Evolutionary conservation across 2,888 invertebrate species (phyloP), one percentile per base, ranked within the genome.

Genomic region (Caenorhabditis macrosperma): DNA sequence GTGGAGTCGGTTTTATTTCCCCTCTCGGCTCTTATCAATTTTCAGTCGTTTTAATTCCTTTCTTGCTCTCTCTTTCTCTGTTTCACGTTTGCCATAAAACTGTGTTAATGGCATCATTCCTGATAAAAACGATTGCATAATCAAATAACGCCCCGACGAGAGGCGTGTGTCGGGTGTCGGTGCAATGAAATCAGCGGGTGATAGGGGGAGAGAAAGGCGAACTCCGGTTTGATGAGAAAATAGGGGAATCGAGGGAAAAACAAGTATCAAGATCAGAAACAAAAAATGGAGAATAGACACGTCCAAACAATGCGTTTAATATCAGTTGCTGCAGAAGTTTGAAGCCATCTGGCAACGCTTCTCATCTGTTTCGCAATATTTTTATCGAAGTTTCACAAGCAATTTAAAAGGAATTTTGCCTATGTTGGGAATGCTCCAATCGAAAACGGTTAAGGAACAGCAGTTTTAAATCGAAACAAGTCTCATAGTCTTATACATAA

Each of bases 61-160:
- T 63, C 54, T 64, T 74, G 57, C 46, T 74, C 72, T 64, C 64
- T 67, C 66, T 55, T 44, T 64, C 33, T 50, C 52, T 64, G 30
- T 24, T 30, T 54, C 41, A 61, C 44, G 61, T 41, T 44, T 12
- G 35, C 57, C 48, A 55, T 64, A 26, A 64, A 74, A 64, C n/a
- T 22, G 22, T 64, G 35, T 57, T 74, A 48, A 74, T 74, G 64
- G 63, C 72, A 74, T 74, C 72, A 57, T 57, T 74, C 17, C 44
- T 46, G 64, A 74, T 64, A 54, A 64, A 44, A 61, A 48, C 57
- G 35, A 74, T 64, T 74, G 72, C 57, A 71, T 60, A 55, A 71
- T 44, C 46, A 33, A 5, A 60, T 30, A 67, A 22, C 15, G 30
- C n/a, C n/a, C n/a, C n/a, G 17, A 35, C n/a, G 26, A 48, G n/a